These are phyloP conservation scores for Agonopterix alstromeriana DNA, from an alignment of 2,888 invertebrate species.

Conservation along the genomic window DNA sequence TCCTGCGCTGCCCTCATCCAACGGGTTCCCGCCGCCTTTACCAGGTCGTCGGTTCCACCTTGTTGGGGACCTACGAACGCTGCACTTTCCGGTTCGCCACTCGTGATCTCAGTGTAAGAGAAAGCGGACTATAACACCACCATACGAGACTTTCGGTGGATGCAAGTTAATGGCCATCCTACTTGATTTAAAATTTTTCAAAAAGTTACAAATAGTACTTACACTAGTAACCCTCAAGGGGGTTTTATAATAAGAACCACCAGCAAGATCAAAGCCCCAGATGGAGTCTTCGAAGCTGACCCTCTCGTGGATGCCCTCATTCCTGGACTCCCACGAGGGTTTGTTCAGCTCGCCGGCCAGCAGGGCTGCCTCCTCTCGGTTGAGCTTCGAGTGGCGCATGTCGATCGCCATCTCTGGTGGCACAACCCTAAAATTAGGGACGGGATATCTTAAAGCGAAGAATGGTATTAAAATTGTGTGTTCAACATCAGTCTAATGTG, in stretches of 20 bases:
- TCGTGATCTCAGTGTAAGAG: too few species aligned
- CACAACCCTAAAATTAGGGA: conserved; percentile 2
- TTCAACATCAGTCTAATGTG: too few species aligned
- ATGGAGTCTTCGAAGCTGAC: conserved; percentile 61
- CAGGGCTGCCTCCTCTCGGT: conserved; percentile 45
- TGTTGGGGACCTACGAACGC: too few species aligned
- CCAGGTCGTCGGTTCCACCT: too few species aligned
- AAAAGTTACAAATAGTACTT: conserved; percentile 19
- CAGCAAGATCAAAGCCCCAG: conserved; percentile 66
- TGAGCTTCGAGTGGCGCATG: conserved; percentile 48
- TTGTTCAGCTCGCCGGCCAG: conserved; percentile 49
- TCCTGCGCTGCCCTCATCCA: too few species aligned
- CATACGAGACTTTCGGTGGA: too few species aligned
- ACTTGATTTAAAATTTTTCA: too few species aligned
- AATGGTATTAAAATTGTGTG: neutral
- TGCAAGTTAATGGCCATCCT: too few species aligned
- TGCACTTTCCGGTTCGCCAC: too few species aligned
- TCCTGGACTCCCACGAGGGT: conserved; percentile 55
- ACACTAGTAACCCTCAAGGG: conserved; percentile 53
- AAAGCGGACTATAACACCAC: too few species aligned
- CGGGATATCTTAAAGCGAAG: neutral
- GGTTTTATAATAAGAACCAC: conserved; percentile 50
- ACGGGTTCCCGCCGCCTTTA: too few species aligned
- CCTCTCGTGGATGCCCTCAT: conserved; percentile 62
- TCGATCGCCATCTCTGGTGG: conserved; percentile 30